Evolutionary conservation across 92 coral and sea anemone species (phyloP), one percentile per base, ranked within the genome.

Genomic region (Palythoa heliodiscus): DNA sequence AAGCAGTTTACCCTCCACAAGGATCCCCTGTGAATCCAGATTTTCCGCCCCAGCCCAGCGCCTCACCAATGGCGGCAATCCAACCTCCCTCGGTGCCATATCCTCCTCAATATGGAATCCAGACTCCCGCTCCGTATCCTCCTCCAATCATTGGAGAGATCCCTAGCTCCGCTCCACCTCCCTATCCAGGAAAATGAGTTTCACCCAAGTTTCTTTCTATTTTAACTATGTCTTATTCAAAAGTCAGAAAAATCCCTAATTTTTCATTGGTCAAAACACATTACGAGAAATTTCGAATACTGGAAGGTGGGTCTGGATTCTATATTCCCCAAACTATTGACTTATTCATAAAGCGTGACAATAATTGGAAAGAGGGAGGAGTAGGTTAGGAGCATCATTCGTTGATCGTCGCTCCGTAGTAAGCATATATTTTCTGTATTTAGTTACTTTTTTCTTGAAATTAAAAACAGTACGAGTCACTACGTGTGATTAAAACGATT

Each of bases 31-130:
- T 19, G 63, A 75, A 75, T 37, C 57, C 73, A 40, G 58, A 14
- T 50, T 6, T 50, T 25, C 39, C 50, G 50, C 50, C 54, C 53
- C 83, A 79, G 52, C 61, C 84, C 13, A 79, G 24, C 48, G 84
- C 73, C 7, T 63, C 74, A 0, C 22, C 55, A 7, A 0, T 63
- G 17, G 84, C 43, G 14, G 38, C 20, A 15, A 24, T n/a, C 16
- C 73, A 54, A 22, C 73, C 11, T 53, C 84, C 73, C 22, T 13
- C 84, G 58, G 57, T 63, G 58, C 13, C 73, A 3, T 79, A 79
- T 20, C 73, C 72, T 16, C 84, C 84, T 10, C 83, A 78, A 2
- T 40, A 63, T 43, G 83, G 73, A 38, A n/a, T 48, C 58, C 83
- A 78, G 66, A 47, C 80, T 29, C 80, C 80, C 38, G 63, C 10